Percentiles rank a stretch among this genome's conserved stretches.
phyloP scores from a whole-genome alignment of 2,113 vertebrate species.

The Eulacestoma nigropectus region DNA sequence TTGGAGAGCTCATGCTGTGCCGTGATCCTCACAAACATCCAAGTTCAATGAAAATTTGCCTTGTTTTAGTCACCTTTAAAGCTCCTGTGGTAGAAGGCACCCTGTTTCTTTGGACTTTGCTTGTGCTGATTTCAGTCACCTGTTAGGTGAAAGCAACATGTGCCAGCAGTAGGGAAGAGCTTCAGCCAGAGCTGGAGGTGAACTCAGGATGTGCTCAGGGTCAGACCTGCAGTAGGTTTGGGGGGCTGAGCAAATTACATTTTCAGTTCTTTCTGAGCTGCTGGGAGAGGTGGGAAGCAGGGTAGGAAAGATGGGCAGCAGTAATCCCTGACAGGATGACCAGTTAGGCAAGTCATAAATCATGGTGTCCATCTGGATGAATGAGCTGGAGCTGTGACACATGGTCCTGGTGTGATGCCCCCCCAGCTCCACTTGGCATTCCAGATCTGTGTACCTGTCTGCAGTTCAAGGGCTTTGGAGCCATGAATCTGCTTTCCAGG shows the following conservation, averaged over 20 bases:
- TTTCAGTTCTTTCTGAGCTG: neutral
- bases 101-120: neutral
- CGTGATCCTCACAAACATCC: neutral
- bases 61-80: neutral
- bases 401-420: neutral
- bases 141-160: neutral
- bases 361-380: neutral
- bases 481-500: neutral
- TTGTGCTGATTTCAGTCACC: neutral
- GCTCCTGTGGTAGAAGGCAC: neutral
- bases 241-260: neutral
- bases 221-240: neutral
- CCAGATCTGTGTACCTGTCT: neutral
- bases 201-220: neutral
- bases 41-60: neutral
- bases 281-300: neutral
- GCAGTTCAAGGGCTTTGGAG: neutral
- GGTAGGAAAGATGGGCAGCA: neutral
- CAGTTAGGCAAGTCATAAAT: neutral
- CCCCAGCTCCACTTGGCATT: accelerated
- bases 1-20: neutral
- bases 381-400: neutral
- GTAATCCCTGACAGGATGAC: neutral
- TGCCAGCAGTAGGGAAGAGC: neutral
- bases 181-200: neutral